Percentiles rank a stretch among this genome's conserved stretches.
Evolutionary conservation across 2,888 invertebrate species (phyloP).

Genomic region (Epinotia demarniana): DNA sequence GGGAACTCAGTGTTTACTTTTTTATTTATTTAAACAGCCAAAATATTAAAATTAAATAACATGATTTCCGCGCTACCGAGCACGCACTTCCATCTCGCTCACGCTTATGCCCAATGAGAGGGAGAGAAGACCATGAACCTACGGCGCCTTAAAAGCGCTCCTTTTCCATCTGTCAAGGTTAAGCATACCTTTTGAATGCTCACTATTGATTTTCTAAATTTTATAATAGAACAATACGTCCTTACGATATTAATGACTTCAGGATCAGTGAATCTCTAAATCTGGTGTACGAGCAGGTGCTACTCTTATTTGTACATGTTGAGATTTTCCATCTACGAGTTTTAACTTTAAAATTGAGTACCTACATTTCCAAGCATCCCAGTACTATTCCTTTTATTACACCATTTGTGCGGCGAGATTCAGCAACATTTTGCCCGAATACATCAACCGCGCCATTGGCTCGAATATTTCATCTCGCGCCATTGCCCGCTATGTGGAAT

Average conservation of each 20-base stretch:
- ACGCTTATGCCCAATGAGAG: too few species aligned
- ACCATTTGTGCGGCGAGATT: conserved; percentile 19
- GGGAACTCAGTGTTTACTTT: too few species aligned
- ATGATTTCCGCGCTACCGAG: too few species aligned
- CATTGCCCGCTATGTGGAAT: conserved; percentile 10
- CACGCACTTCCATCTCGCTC: too few species aligned
- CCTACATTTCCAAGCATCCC: background rate
- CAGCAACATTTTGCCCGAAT: conserved; percentile 16
- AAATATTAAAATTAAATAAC: too few species aligned
- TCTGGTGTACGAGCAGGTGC: background rate
- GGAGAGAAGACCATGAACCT: too few species aligned
- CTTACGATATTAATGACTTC: background rate
- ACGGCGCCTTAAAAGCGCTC: too few species aligned
- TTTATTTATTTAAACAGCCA: too few species aligned
- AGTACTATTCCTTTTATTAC: background rate
- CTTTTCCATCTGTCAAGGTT: too few species aligned
- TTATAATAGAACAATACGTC: too few species aligned
- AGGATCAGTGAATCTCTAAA: background rate
- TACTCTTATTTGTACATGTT: background rate
- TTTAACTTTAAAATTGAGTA: background rate
- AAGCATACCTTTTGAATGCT: too few species aligned
- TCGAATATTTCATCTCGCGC: conserved; percentile 32
- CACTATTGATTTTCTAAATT: too few species aligned
- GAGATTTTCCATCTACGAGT: background rate
- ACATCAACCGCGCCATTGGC: conserved; percentile 27